Base-by-base conservation (phyloP, 2,113 vertebrate genomes). In the Cygnus atratus region DNA sequence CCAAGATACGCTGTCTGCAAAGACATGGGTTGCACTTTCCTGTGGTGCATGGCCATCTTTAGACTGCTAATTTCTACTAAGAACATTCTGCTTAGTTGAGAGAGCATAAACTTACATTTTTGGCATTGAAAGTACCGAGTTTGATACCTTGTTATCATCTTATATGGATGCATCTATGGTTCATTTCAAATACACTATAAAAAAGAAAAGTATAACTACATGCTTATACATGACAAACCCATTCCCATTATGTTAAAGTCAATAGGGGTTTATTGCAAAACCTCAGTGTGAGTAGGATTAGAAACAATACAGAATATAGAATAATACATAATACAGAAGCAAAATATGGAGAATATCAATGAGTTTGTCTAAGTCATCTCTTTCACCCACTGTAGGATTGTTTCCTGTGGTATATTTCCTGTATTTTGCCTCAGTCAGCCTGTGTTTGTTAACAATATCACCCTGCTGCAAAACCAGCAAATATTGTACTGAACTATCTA, bases 401-500 rank as follows among this genome's bases (percentile, higher is more conserved):
- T 84, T 83, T 94, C 55, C 44, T 62, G 62, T 19, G 21, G 48
- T 50, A n/a, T 50, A 44, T 68, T 87, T 87, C 29, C 54, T 79
- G 28, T 28, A 33, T 52, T 94, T 91, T 95, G 44, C 28, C 48
- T 92, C 83, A 70, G 4, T 81, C 35, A 74, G 44, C 13, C 70
- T 72, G 29, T 43, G 44, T 84, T 91, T 93, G 43, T 75, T 62
- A 87, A 89, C 81, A 89, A 10, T 62, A 70, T 70, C 54, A 58
- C 35, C 81, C 61, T 77, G 48, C 78, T 96, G 79, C 85, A 92
- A 77, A 90, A 77, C 44, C 17, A 62, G 26, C 75, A 87, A 78
- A 95, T 66, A 48, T 19, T 72, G 20, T 54, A 50, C 31, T 91
- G 89, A 95, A 87, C 93, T 93, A 44, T 92, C 89, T 95, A 97